A percentile compares a stretch with the other conserved stretches of the same genome.
phyloP scores from a whole-genome alignment of 2,113 vertebrate genomes.

The Menidia beryllina region DNA sequence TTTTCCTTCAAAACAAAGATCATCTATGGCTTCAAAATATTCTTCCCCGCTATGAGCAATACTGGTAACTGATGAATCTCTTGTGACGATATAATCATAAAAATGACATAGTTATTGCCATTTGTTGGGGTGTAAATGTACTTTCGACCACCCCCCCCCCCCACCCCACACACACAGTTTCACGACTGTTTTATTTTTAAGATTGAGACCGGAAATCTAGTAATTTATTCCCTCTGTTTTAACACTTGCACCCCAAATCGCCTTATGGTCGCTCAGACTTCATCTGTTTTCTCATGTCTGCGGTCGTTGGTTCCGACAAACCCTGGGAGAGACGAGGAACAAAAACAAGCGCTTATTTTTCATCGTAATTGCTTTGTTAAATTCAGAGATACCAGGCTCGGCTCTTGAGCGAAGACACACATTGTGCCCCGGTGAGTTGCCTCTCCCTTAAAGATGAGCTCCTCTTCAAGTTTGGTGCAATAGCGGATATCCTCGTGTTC shows the following conservation, averaged over 20 bases:
- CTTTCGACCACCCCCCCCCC: too few relatives aligned
- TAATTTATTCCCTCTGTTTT: not conserved
- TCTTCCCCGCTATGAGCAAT: too few relatives aligned
- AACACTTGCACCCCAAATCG: constrained; percentile 62
- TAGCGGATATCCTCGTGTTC: constrained; percentile 71
- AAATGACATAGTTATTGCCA: not conserved
- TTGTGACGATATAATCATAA: not conserved
- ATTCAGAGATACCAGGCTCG: not conserved
- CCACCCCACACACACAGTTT: too few relatives aligned
- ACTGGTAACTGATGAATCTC: too few relatives aligned
- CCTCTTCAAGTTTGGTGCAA: constrained; percentile 69
- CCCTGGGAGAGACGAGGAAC: not conserved
- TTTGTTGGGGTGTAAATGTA: too few relatives aligned
- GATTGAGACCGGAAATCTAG: constrained; percentile 18
- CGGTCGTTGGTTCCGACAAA: constrained; percentile 32
- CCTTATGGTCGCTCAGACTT: constrained; percentile 67
- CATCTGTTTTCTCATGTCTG: constrained; percentile 44
- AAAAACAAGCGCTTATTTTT: not conserved
- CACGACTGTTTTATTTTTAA: constrained; percentile 49
- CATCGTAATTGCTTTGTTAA: not conserved
- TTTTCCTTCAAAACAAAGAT: constrained; percentile 17
- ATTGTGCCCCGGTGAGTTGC: constrained; percentile 70
- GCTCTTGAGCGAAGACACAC: not conserved
- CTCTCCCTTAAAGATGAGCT: constrained; percentile 63
- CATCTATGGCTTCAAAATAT: not conserved